A percentile compares a stretch with the other conserved stretches of the same genome.
These are phyloP conservation scores for Lichenostomus cassidix DNA, from an alignment of 2,113 vertebrate species.

Conservation along the genomic window DNA sequence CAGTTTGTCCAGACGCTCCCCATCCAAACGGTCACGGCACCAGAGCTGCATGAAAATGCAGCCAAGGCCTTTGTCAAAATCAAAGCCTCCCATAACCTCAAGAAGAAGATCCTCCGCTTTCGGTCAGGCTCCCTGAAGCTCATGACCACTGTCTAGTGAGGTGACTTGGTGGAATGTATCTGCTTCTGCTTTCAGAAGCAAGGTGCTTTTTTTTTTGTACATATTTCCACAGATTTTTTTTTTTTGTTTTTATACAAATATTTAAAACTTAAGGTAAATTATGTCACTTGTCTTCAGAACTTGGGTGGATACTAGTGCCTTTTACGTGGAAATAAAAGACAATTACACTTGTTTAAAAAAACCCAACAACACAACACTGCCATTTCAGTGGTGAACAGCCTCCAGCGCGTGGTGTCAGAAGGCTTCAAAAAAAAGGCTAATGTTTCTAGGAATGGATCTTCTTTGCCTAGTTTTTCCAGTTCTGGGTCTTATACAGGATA, in stretches of 20 bases:
- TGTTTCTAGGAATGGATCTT: not conserved
- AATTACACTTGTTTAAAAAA: conserved; percentile 28
- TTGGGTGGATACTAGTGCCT: conserved; percentile 73
- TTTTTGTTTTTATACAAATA: conserved; percentile 53
- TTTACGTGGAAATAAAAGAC: conserved; percentile 68
- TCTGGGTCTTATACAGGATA: conserved; percentile 18
- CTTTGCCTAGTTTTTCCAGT: conserved; percentile 10
- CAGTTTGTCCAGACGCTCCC: conserved; percentile 82
- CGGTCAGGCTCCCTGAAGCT: conserved; percentile 91
- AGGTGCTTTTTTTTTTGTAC: conserved; percentile 64
- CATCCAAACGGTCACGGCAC: conserved; percentile 48
- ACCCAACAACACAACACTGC: not conserved
- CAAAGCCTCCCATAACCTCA: conserved; percentile 94
- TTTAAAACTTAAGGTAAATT: conserved; percentile 73
- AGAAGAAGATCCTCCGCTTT: conserved; percentile 95
- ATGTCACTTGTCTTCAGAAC: conserved; percentile 62
- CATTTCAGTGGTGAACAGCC: conserved; percentile 57
- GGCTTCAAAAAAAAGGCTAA: conserved; percentile 5
- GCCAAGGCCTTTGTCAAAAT: conserved; percentile 89
- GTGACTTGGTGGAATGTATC: not conserved
- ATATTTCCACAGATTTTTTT: conserved; percentile 45
- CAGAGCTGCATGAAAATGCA: conserved; percentile 76
- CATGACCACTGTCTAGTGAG: conserved; percentile 92
- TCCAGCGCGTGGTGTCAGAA: conserved; percentile 36
- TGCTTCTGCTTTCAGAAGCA: not conserved